Base-by-base conservation (phyloP, 1,140 invertebrate genomes). In the Drosophila parabipectinata region DNA sequence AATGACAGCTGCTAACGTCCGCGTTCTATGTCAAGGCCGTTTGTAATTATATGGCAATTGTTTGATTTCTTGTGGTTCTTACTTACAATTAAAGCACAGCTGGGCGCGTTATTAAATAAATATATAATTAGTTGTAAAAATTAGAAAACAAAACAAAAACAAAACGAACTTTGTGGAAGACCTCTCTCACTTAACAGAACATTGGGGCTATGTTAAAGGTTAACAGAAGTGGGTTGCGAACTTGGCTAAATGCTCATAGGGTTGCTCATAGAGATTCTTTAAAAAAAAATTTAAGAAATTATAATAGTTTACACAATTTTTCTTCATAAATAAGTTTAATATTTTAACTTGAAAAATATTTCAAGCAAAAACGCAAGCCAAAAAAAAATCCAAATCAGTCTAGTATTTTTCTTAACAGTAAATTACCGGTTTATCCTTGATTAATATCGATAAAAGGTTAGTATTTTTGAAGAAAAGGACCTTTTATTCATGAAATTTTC, bases 1-100 rank as follows among this genome's bases (percentile, higher is more conserved):
- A 41, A 21, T 30, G 6, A 37, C 34, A 37, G 34, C 41, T 64
- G 63, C 24, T 52, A 26, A 64, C 52, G 47, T 47, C 60, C 45
- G 45, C 21, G n/a, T 67, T 53, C 34, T 32, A 45, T 67, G 63
- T 64, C 63, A 67, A 67, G 63, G 63, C 24, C 45, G 21, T 39
- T 18, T 18, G 7, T 32, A 63, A 64, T 67, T 67, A 48, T 28
- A 3, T 24, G 10, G 10, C 34, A 37, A 37, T 37, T 37, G 34
- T 15, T 4, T 15, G 6, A 32, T 44, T 37, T 52, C 52, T 47
- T 7, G 59, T 15, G 59, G 32, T 53, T 44, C 26, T 51, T 52
- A 63, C 63, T 44, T 45, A 63, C 34, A 10, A 39, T 66, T 28
- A 39, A 26, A 14, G 4, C 26, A 9, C 37, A 26, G 26, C 56